Conservation (phyloP, 1,140 invertebrate genomes). For the Plutomurus gul region DNA sequence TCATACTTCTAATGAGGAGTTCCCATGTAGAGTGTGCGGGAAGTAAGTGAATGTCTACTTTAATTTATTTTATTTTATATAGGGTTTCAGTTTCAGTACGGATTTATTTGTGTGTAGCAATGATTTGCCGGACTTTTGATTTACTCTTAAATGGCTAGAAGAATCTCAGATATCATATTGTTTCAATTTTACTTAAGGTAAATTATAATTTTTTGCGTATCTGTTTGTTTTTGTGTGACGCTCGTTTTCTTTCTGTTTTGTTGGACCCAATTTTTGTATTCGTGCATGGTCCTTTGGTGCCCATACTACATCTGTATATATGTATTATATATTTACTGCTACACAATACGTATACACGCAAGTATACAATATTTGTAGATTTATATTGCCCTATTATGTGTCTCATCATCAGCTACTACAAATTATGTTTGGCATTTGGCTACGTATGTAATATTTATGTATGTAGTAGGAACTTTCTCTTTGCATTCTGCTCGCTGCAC, state of each 20-base stretch:
- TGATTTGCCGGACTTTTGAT: slow-evolving; percentile 46
- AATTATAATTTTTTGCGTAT: slow-evolving; percentile 19
- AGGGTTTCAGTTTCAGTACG: not conserved
- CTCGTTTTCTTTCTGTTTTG: not conserved
- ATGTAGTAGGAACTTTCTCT: too few relatives aligned
- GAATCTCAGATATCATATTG: slow-evolving; percentile 10
- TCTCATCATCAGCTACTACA: too few relatives aligned
- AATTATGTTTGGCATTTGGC: too few relatives aligned
- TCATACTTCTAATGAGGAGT: slow-evolving; percentile 60
- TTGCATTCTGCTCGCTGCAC: too few relatives aligned
- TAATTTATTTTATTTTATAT: slow-evolving; percentile 36
- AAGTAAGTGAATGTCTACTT: slow-evolving; percentile 75
- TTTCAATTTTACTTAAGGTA: slow-evolving; percentile 31
- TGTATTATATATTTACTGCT: too few relatives aligned
- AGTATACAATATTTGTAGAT: too few relatives aligned
- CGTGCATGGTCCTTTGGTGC: not conserved
- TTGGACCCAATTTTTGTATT: not conserved
- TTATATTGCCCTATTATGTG: too few relatives aligned
- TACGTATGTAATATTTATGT: too few relatives aligned
- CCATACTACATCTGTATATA: not conserved
- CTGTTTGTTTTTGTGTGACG: slow-evolving; percentile 9
- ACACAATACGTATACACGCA: too few relatives aligned
- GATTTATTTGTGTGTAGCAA: slow-evolving; percentile 35
- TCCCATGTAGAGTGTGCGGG: slow-evolving; percentile 96
- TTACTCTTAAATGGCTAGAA: slow-evolving; percentile 34